Conservation (phyloP, 2,888 invertebrate genomes). For the Agonopterix heracliana region DNA sequence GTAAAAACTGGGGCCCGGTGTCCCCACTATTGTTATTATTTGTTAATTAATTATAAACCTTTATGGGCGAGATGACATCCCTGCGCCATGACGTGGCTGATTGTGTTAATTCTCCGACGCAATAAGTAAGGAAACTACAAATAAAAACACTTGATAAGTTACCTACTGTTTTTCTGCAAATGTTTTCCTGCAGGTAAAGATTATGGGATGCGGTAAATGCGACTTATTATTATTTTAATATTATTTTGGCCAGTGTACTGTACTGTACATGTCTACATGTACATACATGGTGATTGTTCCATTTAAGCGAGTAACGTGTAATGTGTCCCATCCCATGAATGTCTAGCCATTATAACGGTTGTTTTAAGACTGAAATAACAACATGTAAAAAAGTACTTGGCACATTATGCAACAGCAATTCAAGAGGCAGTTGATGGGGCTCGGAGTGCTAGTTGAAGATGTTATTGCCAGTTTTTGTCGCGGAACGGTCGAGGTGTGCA, state of each 20-base stretch:
- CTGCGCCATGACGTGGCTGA: slow-evolving; percentile 3
- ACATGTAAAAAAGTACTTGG: slow-evolving; percentile 11
- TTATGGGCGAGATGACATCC: slow-evolving; percentile 1
- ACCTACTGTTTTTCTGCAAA: no score
- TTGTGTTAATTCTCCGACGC: neutral
- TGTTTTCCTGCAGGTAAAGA: no score
- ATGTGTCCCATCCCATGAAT: neutral
- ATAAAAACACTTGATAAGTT: no score
- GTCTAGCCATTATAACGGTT: neutral
- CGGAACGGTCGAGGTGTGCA: slow-evolving; percentile 22
- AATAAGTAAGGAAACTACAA: no score
- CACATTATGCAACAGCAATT: slow-evolving; percentile 11
- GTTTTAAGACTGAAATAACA: neutral
- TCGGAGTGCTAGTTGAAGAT: neutral
- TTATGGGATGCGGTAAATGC: no score
- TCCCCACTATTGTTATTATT: slow-evolving; percentile 36
- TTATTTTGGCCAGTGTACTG: no score
- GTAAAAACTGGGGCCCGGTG: slow-evolving; percentile 26
- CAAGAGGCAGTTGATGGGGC: slow-evolving; percentile 3
- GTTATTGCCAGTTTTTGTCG: slow-evolving; percentile 9
- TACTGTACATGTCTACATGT: no score
- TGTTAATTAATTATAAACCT: slow-evolving; percentile 38
- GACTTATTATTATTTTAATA: no score
- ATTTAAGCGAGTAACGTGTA: no score
- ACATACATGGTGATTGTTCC: no score